Conservation (phyloP, 1,140 invertebrate species). For the Drosophila sucinea region DNA sequence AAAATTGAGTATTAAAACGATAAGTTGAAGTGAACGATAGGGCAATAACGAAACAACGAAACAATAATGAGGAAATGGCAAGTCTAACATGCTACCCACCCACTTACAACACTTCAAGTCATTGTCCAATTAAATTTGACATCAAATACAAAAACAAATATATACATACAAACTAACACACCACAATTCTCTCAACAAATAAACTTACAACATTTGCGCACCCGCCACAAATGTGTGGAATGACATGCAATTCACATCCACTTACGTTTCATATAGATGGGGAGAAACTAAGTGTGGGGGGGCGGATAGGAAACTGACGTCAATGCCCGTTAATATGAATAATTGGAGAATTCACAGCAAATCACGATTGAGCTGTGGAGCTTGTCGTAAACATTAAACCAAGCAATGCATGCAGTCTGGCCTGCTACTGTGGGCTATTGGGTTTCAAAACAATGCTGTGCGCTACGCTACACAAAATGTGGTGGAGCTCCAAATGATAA, state of each 20-base stretch:
- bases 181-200: conserved; percentile 43
- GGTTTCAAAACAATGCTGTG: too few relatives aligned
- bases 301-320: conserved; percentile 17
- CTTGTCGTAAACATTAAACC: neutral
- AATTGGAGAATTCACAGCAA: conserved; percentile 35
- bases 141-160: conserved; percentile 13
- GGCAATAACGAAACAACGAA: neutral
- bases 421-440: too few relatives aligned
- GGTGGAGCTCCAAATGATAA: too few relatives aligned
- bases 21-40: neutral
- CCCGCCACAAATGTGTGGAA: conserved; percentile 7
- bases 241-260: conserved; percentile 7
- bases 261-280: neutral
- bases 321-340: conserved; percentile 26
- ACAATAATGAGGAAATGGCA: neutral
- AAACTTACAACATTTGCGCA: conserved; percentile 22
- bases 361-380: conserved; percentile 6
- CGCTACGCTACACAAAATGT: too few relatives aligned
- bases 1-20: neutral
- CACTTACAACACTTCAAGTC: conserved; percentile 9
- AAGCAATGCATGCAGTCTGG: too few relatives aligned
- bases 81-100: neutral
- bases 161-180: conserved; percentile 24
- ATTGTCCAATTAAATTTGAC: conserved; percentile 21
- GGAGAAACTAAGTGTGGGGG: neutral